phyloP scores from a whole-genome alignment of 2,888 invertebrate genomes.

The Apotomis capreana region DNA sequence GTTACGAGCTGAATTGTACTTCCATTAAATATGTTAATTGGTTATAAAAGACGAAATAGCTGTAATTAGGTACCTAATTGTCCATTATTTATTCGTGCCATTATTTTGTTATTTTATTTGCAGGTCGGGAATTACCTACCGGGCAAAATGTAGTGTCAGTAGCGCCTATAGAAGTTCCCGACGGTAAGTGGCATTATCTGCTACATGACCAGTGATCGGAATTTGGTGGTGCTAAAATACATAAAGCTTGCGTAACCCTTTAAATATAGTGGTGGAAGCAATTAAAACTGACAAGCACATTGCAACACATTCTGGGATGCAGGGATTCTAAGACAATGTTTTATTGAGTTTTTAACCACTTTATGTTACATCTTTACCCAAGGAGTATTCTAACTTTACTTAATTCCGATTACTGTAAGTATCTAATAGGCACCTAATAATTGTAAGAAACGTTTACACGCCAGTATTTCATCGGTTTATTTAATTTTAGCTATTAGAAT shows the following conservation, averaged over 20 bases:
- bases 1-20: conserved; percentile 2
- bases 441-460: too few relatives aligned
- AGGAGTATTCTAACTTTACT: too few relatives aligned
- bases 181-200: conserved; percentile 67
- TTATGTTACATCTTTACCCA: too few relatives aligned
- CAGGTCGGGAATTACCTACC: conserved; percentile 78
- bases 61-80: conserved; percentile 3
- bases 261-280: too few relatives aligned
- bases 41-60: neutral
- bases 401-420: neutral
- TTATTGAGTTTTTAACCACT: too few relatives aligned
- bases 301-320: too few relatives aligned
- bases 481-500: too few relatives aligned
- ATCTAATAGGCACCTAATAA: conserved; percentile 13
- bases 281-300: too few relatives aligned
- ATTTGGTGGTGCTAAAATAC: too few relatives aligned
- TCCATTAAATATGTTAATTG: neutral
- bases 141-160: conserved; percentile 81
- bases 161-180: conserved; percentile 78
- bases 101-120: conserved; percentile 54
- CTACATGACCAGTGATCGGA: neutral
- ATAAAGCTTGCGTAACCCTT: too few relatives aligned
- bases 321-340: too few relatives aligned
- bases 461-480: too few relatives aligned
- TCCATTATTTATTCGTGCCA: conserved; percentile 16